Base-by-base conservation (phyloP, 37 sponge, comb jelly and placozoan genomes). In the Corticium candelabrum region DNA sequence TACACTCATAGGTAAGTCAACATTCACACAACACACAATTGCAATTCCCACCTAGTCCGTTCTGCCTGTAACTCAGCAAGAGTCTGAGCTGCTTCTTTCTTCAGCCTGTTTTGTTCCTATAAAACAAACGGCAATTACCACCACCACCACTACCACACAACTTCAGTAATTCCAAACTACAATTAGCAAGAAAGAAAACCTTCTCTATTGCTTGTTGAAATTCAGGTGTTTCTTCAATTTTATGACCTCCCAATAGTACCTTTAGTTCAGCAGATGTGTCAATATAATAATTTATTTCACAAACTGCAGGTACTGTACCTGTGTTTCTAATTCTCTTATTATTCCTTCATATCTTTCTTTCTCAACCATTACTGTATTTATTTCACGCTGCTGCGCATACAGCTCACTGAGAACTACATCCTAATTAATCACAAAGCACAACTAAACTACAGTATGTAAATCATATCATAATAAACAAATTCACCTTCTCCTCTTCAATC, bases 91-190 rank as follows among this genome's bases (percentile, higher is more conserved):
- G 86, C 77, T 77, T 86, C 86, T 1, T 40, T 67, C 34, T 77
- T 15, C 35, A 86, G 68, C 35, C 82, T 37, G 32, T 40, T 78
- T 41, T 82, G 82, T 32, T 86, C 86, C 82, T 86, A 69, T 1
- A 68, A 34, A 34, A 3, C 27, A 43, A 2, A 39, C 15, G 15
- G 1, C 50, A 40, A 50, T 40, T 77, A 84, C 85, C 85, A 0
- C 30, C 21, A 1, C 38, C 39, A 1, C 78, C 70, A 77, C 39
- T 37, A 11, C 40, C 39, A 35, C 41, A 1, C 29, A 40, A 43
- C 41, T 39, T 30, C 2, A 43, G n/a, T n/a, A n/a, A n/a, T n/a
- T n/a, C n/a, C n/a, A n/a, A n/a, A n/a, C n/a, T n/a, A n/a, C n/a
- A n/a, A n/a, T n/a, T n/a, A n/a, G n/a, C n/a, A n/a, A n/a, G n/a